Conservation (phyloP, 2,113 vertebrate genomes). For the Toxostoma redivivum region DNA sequence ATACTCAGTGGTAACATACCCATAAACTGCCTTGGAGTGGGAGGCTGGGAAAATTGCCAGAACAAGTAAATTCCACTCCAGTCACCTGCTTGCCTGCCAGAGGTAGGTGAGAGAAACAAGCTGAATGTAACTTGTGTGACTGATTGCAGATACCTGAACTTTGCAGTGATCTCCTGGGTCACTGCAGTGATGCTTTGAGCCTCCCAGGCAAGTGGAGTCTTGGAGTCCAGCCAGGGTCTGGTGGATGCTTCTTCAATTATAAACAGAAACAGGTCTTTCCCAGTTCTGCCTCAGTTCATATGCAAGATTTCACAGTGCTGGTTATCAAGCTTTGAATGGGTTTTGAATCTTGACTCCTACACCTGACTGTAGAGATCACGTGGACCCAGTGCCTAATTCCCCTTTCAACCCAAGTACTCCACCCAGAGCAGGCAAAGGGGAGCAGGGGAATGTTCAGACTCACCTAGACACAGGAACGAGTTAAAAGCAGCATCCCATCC, state of each 20-base stretch:
- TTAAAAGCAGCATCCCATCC: background rate
- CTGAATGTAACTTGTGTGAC: background rate
- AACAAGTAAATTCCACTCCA: background rate
- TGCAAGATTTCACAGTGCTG: background rate
- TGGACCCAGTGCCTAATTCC: background rate
- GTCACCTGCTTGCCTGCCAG: background rate
- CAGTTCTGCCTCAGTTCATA: background rate
- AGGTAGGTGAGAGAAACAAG: background rate
- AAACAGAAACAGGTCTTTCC: background rate
- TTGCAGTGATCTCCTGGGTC: background rate
- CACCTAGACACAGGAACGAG: background rate
- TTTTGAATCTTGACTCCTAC: background rate
- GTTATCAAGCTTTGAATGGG: background rate
- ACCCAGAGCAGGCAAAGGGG: background rate
- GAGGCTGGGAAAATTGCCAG: constrained; percentile 13
- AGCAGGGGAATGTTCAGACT: background rate
- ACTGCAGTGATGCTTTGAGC: background rate
- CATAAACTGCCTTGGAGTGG: background rate
- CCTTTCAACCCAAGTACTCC: background rate
- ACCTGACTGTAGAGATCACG: accelerated
- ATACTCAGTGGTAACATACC: background rate
- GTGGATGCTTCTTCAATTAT: background rate
- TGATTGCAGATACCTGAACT: background rate
- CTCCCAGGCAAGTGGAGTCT: background rate
- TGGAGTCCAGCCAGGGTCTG: background rate